Evolutionary conservation across 1,140 invertebrate genomes (phyloP).

Genomic region (Daktulosphaira vitifoliae): DNA sequence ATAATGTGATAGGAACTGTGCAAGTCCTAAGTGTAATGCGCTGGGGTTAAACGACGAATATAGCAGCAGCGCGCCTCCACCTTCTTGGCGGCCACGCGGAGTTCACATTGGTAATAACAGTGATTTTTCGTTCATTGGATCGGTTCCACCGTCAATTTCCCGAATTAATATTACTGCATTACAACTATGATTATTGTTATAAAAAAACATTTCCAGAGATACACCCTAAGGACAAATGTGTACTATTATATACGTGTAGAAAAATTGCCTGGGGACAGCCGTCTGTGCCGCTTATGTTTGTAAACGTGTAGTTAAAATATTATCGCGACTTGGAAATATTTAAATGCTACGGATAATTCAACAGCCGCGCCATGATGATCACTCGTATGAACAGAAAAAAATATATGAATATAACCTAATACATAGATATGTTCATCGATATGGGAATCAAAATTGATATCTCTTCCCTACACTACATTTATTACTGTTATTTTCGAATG

Average conservation of each 20-base stretch:
- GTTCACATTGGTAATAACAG: conserved; percentile 27
- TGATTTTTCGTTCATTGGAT: conserved; percentile 30
- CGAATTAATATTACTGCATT: conserved; percentile 12
- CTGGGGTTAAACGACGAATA: background rate
- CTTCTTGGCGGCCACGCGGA: background rate
- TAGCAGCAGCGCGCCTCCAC: conserved; percentile 6
- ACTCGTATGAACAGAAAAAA: background rate
- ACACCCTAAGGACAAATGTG: background rate
- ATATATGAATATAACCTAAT: background rate
- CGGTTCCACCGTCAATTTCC: conserved; percentile 31
- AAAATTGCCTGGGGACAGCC: conserved; percentile 3
- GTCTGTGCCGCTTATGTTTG: background rate
- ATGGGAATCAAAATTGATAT: conserved; percentile 32
- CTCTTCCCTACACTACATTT: conserved; percentile 20
- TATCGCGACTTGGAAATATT: conserved; percentile 32
- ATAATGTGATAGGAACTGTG: too few species aligned
- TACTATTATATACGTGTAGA: conserved; percentile 5
- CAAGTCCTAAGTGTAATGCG: too few species aligned
- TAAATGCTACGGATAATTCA: conserved; percentile 16
- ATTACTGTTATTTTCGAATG: conserved; percentile 33
- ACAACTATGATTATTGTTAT: conserved; percentile 22
- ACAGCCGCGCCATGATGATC: background rate
- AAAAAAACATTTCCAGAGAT: conserved; percentile 5
- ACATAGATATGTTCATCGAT: conserved; percentile 22
- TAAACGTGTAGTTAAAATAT: conserved; percentile 28